Percentiles rank a stretch among this genome's conserved stretches.
Evolutionary conservation across 2,888 invertebrate genomes (phyloP).

Genomic region (Ectobius pallidus): DNA sequence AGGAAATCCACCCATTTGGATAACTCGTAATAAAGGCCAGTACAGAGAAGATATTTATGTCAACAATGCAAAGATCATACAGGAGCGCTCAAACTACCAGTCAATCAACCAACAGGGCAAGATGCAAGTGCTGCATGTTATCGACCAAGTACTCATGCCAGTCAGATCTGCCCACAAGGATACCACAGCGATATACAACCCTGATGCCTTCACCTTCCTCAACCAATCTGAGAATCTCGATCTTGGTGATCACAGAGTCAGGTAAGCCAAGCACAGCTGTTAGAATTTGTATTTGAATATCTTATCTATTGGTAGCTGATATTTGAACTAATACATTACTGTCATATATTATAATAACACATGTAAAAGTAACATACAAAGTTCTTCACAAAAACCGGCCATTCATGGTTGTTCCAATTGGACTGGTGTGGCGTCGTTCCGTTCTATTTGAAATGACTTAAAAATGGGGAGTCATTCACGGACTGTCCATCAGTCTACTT

Average conservation of each 20-base stretch:
- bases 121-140: slow-evolving; percentile 82
- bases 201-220: slow-evolving; percentile 80
- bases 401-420: too few species aligned
- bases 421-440: too few species aligned
- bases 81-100: slow-evolving; percentile 69
- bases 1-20: slow-evolving; percentile 86
- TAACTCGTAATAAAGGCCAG: slow-evolving; percentile 67
- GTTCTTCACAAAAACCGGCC: too few species aligned
- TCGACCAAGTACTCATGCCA: slow-evolving; percentile 85
- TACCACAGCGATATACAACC: slow-evolving; percentile 72
- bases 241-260: slow-evolving; percentile 72
- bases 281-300: not conserved
- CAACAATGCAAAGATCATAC: slow-evolving; percentile 82
- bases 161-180: slow-evolving; percentile 62
- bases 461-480: too few species aligned
- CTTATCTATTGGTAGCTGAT: too few species aligned
- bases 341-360: slow-evolving; percentile 12
- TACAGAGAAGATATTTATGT: slow-evolving; percentile 78
- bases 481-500: too few species aligned
- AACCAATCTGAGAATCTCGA: slow-evolving; percentile 78
- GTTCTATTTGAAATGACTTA: too few species aligned
- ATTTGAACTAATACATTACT: too few species aligned
- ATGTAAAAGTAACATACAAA: slow-evolving; percentile 12
- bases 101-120: slow-evolving; percentile 60
- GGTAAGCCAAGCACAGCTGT: slow-evolving; percentile 61